Evolutionary conservation across 2,797 vertebrate genomes (phyloP), one percentile per base, ranked within the genome.

Genomic region (Catamblyrhynchus diadema): DNA sequence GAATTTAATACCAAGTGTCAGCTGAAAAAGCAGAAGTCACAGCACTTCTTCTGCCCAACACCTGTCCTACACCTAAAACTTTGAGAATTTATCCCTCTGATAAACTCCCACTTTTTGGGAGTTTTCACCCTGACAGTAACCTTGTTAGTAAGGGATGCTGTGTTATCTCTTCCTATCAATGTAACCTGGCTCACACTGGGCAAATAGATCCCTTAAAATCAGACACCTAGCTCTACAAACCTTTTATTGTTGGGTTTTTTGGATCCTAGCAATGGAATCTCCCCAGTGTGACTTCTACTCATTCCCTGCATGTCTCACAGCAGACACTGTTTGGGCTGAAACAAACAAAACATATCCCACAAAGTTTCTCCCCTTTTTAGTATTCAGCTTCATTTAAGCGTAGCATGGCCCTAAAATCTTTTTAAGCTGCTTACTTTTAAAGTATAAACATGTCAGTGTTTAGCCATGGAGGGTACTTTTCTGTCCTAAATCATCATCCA

Each of bases 71-170:
- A 97, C 53, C 78, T 84, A 96, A 95, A 90, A 87, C 97, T 96
- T 96, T 22, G 15, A 51, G 66, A 82, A 95, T 96, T 97, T 83
- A 79, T 16, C 98, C 98, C 98, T 97, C 98, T 98, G 97, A 94
- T 94, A 93, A 98, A 97, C 94, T 97, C 16, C 16, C 12, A 39
- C 15, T 30, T 67, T 57, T 21, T 1, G 8, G 37, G 6, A 3
- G 6, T 2, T 2, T 32, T 96, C 97, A 95, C 83, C 86, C 90
- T 95, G 97, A 97, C 97, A 98, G 88, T 30, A 94, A 98, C 97
- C 97, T 96, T 54, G 25, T 25, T 27, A 20, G 19, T 1, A 32
- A 74, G 59, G 20, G 54, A 70, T 48, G 64, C 41, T 32, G 28
- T 6, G 20, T 50, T 65, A 70, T 14, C 14, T 70, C n/a, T 21